Evolutionary conservation across 2,888 invertebrate species (phyloP).

Genomic region (Elegia similella): DNA sequence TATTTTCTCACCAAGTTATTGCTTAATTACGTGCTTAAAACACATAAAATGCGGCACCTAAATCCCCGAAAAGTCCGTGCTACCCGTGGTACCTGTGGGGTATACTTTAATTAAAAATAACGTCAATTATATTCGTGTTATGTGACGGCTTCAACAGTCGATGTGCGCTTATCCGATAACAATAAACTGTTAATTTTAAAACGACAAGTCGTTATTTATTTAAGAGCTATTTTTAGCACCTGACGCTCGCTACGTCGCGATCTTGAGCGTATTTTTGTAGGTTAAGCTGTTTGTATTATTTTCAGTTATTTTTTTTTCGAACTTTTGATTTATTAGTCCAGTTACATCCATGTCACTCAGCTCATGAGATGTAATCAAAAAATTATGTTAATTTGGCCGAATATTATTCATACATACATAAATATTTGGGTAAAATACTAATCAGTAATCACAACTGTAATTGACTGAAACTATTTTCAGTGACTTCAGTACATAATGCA

Average conservation of each 20-base stretch:
- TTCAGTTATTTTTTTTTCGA: too few relatives aligned
- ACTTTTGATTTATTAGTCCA: too few relatives aligned
- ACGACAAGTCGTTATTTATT: constrained; percentile 8
- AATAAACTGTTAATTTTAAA: constrained; percentile 16
- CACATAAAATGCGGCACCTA: constrained; percentile 43
- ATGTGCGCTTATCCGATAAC: constrained; percentile 26
- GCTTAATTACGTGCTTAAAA: constrained; percentile 53
- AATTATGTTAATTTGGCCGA: too few relatives aligned
- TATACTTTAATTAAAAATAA: constrained; percentile 43
- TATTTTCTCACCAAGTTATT: constrained; percentile 55
- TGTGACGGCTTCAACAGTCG: constrained; percentile 35
- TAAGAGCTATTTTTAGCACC: constrained; percentile 8
- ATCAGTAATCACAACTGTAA: too few relatives aligned
- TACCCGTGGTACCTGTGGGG: constrained; percentile 30
- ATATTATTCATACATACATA: too few relatives aligned
- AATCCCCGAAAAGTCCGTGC: constrained; percentile 26
- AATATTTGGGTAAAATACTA: too few relatives aligned
- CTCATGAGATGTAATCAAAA: too few relatives aligned
- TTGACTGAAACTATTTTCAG: too few relatives aligned
- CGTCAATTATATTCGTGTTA: constrained; percentile 39
- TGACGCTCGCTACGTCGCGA: constrained; percentile 4
- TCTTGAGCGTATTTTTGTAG: not conserved
- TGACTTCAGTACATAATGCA: too few relatives aligned
- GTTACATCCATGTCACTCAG: too few relatives aligned
- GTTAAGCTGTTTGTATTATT: not conserved